Conservation (phyloP, 2,113 vertebrate species). For the Amblyornis subalaris region DNA sequence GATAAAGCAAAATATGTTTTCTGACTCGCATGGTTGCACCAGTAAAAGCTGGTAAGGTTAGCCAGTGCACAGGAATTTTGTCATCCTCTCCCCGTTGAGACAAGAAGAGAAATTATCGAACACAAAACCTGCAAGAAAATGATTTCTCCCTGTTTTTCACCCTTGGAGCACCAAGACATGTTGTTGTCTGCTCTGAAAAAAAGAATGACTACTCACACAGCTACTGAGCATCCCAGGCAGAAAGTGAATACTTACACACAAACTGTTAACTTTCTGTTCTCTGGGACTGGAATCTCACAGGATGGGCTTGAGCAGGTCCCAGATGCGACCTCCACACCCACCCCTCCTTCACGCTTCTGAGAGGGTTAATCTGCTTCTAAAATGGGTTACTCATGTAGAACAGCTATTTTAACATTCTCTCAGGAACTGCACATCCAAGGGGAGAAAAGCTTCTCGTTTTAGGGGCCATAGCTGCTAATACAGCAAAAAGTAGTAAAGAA, state of each 20-base stretch:
- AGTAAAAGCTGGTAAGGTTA: not conserved
- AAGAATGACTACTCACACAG: not conserved
- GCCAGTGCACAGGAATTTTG: not conserved
- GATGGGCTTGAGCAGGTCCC: not conserved
- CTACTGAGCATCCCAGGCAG: not conserved
- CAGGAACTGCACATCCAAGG: not conserved
- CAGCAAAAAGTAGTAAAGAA: not conserved
- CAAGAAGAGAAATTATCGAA: not conserved
- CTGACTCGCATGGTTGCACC: not conserved
- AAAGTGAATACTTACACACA: not conserved
- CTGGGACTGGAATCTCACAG: not conserved
- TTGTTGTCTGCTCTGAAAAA: not conserved
- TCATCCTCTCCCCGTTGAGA: not conserved
- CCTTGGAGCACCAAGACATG: not conserved
- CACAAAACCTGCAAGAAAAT: not conserved
- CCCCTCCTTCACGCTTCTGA: not conserved
- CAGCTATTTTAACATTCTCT: not conserved
- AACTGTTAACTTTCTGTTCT: not conserved
- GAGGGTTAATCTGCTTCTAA: not conserved
- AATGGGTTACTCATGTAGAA: not conserved
- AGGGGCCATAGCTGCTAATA: not conserved
- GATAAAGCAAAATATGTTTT: not conserved
- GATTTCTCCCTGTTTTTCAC: not conserved
- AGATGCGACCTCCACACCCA: accelerated
- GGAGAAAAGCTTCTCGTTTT: not conserved